Percentiles rank a stretch among this genome's conserved stretches.
Conservation (phyloP, 1,140 invertebrate genomes). For the Aleiodes sp. region DNA sequence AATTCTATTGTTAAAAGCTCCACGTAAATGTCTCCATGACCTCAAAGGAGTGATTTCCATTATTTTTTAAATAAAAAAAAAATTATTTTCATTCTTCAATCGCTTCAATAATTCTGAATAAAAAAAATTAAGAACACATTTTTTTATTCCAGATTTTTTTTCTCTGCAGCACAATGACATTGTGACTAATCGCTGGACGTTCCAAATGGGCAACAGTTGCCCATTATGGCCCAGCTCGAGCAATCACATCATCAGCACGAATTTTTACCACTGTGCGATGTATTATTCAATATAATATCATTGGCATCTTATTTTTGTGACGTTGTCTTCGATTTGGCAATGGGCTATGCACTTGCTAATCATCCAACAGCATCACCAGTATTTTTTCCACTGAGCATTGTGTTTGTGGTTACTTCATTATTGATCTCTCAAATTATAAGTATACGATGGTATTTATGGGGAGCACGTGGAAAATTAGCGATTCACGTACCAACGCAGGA, state of each 20-base stretch:
- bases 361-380: conserved; percentile 66
- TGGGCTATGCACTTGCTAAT: conserved; percentile 82
- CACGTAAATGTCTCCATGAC: too few relatives aligned
- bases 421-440: conserved; percentile 70
- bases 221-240: conserved; percentile 65
- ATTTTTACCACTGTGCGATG: conserved; percentile 88
- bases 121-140: too few relatives aligned
- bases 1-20: too few relatives aligned
- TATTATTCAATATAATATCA: conserved; percentile 90
- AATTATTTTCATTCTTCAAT: too few relatives aligned
- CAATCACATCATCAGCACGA: conserved; percentile 66
- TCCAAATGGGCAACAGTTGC: conserved; percentile 63
- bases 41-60: too few relatives aligned
- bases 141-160: too few relatives aligned
- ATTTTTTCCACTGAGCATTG: conserved; percentile 73
- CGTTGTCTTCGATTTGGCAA: conserved; percentile 87
- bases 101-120: too few relatives aligned
- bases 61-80: too few relatives aligned
- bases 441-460: conserved; percentile 64
- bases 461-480: conserved; percentile 58
- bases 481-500: conserved; percentile 36
- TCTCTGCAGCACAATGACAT: too few relatives aligned
- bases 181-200: conserved; percentile 47
- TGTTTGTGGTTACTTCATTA: conserved; percentile 76
- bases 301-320: conserved; percentile 92